A percentile compares a stretch with the other conserved stretches of the same genome.
phyloP scores from a whole-genome alignment of 2,113 vertebrate species.

The Genyomyrus donnyi region DNA sequence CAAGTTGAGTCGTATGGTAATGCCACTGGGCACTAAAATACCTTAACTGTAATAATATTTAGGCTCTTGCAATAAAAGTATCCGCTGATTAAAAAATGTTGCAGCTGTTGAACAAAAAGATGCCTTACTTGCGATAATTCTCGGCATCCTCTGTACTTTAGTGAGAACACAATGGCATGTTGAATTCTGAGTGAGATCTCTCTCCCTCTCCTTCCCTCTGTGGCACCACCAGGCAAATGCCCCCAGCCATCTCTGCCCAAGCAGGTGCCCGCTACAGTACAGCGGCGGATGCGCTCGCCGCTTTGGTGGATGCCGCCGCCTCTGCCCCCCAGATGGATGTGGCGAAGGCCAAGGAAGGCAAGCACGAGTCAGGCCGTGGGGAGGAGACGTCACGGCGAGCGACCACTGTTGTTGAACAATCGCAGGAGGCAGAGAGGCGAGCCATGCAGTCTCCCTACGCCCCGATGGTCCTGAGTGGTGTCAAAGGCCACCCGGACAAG shows the following conservation, averaged over 20 bases:
- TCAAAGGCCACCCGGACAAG: slow-evolving; percentile 82
- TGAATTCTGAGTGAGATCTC: not conserved
- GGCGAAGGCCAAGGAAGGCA: slow-evolving; percentile 80
- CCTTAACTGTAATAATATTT: not conserved
- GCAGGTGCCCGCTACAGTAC: slow-evolving; percentile 82
- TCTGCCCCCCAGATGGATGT: slow-evolving; percentile 93
- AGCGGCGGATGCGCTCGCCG: slow-evolving; percentile 87
- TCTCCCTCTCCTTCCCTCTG: not conserved
- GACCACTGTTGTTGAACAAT: slow-evolving; percentile 66
- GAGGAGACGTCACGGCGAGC: slow-evolving; percentile 73
- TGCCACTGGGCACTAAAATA: not conserved
- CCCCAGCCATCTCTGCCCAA: slow-evolving; percentile 55
- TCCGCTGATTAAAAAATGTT: not conserved
- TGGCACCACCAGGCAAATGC: slow-evolving; percentile 55
- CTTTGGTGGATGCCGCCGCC: slow-evolving; percentile 87
- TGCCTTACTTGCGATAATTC: not conserved
- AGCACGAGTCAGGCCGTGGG: slow-evolving; percentile 72
- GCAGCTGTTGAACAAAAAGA: not conserved
- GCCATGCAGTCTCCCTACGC: slow-evolving; percentile 64
- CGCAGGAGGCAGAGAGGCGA: slow-evolving; percentile 60
- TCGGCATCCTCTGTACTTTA: not conserved
- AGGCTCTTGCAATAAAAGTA: not conserved
- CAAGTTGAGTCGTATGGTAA: not conserved
- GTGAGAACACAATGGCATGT: not conserved
- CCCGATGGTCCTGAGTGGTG: slow-evolving; percentile 54